phyloP scores from a whole-genome alignment of 2,797 vertebrate species.

The Margarornis squamiger region DNA sequence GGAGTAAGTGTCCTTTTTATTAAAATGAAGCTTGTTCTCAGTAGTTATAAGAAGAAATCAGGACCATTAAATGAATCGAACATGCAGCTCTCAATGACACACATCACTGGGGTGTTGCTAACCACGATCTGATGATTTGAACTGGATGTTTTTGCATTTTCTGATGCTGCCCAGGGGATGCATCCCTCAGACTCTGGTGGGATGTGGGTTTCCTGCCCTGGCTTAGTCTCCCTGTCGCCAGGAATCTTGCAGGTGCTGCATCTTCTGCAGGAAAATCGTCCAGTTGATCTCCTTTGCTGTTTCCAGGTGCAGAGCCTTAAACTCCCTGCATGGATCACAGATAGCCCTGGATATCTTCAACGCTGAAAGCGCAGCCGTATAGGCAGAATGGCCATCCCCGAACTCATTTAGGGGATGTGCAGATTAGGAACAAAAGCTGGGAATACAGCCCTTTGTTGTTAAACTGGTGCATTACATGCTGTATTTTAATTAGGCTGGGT shows the following conservation, averaged over 20 bases:
- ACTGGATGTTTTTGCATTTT: neutral
- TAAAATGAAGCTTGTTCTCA: neutral
- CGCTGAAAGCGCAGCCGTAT: neutral
- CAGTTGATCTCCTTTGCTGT: neutral
- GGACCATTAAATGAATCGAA: neutral
- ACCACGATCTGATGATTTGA: neutral
- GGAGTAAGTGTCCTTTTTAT: neutral
- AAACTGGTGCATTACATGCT: constrained; percentile 51
- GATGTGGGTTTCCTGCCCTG: neutral
- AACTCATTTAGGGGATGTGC: constrained; percentile 36
- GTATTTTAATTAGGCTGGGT: constrained; percentile 66
- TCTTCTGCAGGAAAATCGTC: neutral
- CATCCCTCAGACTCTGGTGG: neutral
- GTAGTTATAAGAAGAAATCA: neutral
- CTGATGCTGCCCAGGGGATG: neutral
- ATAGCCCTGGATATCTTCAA: neutral
- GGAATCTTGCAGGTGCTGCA: neutral
- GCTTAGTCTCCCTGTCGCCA: neutral
- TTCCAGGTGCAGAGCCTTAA: neutral
- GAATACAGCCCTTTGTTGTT: constrained; percentile 41
- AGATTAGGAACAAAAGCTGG: constrained; percentile 29
- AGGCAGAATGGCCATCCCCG: neutral
- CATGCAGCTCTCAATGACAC: neutral
- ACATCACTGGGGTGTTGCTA: rapidly evolving
- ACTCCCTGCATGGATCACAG: neutral